These are phyloP conservation scores for Coranthus polyacanthus DNA, from an alignment of 2,797 vertebrate genomes.

Conservation along the genomic window DNA sequence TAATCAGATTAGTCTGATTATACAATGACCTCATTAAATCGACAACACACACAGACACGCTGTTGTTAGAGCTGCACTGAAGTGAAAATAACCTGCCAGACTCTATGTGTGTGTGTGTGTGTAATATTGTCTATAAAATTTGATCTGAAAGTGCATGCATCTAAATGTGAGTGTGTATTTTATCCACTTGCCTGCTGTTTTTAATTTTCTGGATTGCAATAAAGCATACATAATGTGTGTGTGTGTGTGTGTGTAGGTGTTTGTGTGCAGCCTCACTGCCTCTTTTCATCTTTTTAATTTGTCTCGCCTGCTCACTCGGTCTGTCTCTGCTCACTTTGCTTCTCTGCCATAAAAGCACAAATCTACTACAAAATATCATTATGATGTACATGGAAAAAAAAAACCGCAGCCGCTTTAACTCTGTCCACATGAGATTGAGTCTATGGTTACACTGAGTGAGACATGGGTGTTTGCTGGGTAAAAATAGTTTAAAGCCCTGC, in stretches of 20 bases:
- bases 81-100: constrained; percentile 20
- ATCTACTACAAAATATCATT: not conserved
- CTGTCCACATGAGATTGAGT: too few species aligned
- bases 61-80: constrained; percentile 5
- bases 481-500: too few species aligned
- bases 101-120: constrained; percentile 3
- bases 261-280: constrained; percentile 4
- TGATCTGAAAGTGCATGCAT: not conserved
- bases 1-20: constrained; percentile 72
- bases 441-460: too few species aligned
- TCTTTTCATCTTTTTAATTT: constrained; percentile 46
- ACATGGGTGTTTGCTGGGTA: too few species aligned
- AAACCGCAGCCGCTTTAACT: too few species aligned
- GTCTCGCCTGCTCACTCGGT: constrained; percentile 18
- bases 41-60: constrained; percentile 30
- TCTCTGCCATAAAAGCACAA: constrained; percentile 14
- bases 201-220: constrained; percentile 39
- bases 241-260: constrained; percentile 20
- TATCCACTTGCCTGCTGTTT: constrained; percentile 23
- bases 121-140: not conserved
- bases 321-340: constrained; percentile 17
- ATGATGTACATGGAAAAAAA: too few species aligned
- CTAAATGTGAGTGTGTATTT: constrained; percentile 4
- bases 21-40: constrained; percentile 65
- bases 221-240: constrained; percentile 23